Evolutionary conservation across 1,140 invertebrate genomes (phyloP).

Genomic region (Drosophila ohnishii): DNA sequence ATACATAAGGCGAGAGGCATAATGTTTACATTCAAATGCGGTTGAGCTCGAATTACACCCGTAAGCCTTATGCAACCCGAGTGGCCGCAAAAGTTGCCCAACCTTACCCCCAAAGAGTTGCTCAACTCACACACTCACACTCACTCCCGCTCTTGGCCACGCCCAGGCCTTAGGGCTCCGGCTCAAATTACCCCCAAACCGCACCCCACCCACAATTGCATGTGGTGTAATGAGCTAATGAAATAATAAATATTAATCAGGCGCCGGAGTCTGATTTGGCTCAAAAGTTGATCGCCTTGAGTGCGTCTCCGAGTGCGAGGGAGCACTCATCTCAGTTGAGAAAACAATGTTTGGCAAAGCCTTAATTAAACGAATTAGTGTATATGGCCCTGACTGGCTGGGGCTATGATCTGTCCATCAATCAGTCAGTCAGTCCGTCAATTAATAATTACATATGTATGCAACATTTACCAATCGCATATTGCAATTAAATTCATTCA

Average conservation of each 20-base stretch:
- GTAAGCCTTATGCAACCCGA: constrained; percentile 42
- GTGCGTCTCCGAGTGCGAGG: constrained; percentile 3
- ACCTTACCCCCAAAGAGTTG: constrained; percentile 31
- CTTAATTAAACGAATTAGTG: constrained; percentile 60
- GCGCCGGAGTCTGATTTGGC: constrained; percentile 41
- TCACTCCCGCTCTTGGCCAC: constrained; percentile 12
- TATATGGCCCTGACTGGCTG: constrained; percentile 24
- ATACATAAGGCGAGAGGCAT: constrained; percentile 37
- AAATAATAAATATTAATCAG: constrained; percentile 67
- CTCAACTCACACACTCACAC: constrained; percentile 41
- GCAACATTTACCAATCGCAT: background rate
- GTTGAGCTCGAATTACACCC: constrained; percentile 43
- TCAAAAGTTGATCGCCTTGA: constrained; percentile 38
- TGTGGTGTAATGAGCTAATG: constrained; percentile 58
- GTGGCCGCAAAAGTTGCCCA: constrained; percentile 37
- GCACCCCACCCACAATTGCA: constrained; percentile 35
- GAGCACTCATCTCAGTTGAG: constrained; percentile 31
- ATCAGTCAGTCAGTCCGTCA: constrained; percentile 5
- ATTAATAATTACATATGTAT: constrained; percentile 11
- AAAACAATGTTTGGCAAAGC: constrained; percentile 29
- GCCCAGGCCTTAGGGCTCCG: constrained; percentile 42
- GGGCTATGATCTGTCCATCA: constrained; percentile 6
- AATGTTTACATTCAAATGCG: constrained; percentile 58
- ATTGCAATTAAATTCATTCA: constrained; percentile 8
- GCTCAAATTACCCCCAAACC: constrained; percentile 35